Conservation (phyloP, 2,113 vertebrate genomes). For the Solea solea region DNA sequence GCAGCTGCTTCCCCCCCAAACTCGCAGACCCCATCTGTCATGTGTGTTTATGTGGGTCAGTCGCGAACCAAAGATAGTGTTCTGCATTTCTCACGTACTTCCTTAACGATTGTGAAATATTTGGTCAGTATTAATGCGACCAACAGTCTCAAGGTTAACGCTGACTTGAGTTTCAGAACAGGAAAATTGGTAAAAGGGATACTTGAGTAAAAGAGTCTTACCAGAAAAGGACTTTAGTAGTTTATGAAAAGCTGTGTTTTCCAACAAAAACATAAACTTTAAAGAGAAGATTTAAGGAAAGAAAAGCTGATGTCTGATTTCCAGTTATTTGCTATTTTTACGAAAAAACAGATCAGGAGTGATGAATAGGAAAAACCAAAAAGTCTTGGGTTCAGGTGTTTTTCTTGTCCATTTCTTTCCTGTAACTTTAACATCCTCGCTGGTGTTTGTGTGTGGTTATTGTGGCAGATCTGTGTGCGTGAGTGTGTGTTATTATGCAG, state of each 20-base stretch:
- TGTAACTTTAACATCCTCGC: conserved; percentile 52
- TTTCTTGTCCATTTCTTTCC: conserved; percentile 26
- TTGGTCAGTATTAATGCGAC: neutral
- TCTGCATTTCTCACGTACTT: no score
- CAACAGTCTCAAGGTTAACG: no score
- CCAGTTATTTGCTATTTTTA: conserved; percentile 4
- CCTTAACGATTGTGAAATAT: no score
- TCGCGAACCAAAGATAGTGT: no score
- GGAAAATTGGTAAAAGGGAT: no score
- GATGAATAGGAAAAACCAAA: neutral
- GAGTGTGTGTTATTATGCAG: conserved; percentile 11
- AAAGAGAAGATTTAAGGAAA: no score
- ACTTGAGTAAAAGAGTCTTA: no score
- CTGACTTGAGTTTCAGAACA: no score
- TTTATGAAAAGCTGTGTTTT: no score
- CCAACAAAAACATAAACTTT: no score
- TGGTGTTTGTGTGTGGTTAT: conserved; percentile 39
- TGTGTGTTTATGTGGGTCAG: neutral
- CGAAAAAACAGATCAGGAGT: neutral
- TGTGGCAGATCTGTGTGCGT: conserved; percentile 12
- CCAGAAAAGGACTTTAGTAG: no score
- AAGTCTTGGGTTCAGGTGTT: conserved; percentile 40
- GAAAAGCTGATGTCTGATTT: no score
- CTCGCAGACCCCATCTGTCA: conserved; percentile 56
- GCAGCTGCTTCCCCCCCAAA: conserved; percentile 56